Percentiles rank a stretch among this genome's conserved stretches.
phyloP scores from a whole-genome alignment of 2,888 invertebrate species.

The Branchellion lobata region DNA sequence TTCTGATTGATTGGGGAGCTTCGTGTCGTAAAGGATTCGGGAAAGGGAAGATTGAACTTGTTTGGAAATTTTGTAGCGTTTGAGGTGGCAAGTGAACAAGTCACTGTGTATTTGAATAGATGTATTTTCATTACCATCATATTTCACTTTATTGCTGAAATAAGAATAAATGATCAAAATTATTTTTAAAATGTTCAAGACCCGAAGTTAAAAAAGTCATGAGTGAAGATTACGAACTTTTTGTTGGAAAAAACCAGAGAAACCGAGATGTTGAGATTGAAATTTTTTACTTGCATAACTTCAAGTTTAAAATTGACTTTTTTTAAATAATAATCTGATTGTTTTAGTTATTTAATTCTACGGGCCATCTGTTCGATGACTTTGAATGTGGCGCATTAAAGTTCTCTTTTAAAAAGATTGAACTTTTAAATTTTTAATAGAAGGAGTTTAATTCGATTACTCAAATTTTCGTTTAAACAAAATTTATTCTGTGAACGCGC shows the following conservation, averaged over 20 bases:
- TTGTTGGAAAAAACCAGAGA: background rate
- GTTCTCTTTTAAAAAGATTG: too few species aligned
- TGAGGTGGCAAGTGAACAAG: background rate
- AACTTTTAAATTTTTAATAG: too few species aligned
- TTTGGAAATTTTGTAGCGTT: conserved; percentile 3
- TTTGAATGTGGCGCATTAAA: background rate
- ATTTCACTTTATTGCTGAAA: background rate
- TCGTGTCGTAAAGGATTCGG: background rate
- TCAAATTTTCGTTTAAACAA: too few species aligned
- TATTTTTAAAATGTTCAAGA: background rate
- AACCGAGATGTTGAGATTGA: background rate
- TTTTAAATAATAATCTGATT: background rate
- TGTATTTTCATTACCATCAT: background rate
- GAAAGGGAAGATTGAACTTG: background rate
- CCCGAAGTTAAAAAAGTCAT: background rate
- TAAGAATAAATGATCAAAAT: background rate
- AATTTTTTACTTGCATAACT: background rate
- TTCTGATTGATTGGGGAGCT: background rate
- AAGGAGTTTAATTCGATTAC: too few species aligned
- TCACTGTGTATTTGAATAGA: background rate
- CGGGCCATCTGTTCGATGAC: background rate
- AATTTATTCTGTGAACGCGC: too few species aligned
- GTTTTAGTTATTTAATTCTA: background rate
- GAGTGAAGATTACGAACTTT: background rate
- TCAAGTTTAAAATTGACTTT: too few species aligned